Evolutionary conservation across 2,113 vertebrate species (phyloP), one percentile per base, ranked within the genome.

Genomic region (Archocentrus centrarchus): DNA sequence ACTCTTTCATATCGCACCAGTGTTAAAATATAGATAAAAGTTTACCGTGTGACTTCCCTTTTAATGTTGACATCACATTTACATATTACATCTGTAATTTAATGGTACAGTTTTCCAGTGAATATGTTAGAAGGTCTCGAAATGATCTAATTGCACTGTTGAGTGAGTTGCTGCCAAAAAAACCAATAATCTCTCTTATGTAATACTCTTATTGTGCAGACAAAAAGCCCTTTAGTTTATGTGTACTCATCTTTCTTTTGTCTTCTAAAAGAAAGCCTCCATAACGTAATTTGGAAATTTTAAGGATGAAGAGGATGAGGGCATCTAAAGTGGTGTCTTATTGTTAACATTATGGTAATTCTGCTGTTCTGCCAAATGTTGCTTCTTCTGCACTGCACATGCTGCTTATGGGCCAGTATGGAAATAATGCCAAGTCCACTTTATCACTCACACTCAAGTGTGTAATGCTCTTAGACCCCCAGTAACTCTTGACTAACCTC

Each of bases 401-500:
- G 15, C 50, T 79, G 79, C 59, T 79, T 81, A 79, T 85, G 59
- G 58, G 82, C 57, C 78, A 27, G 44, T 66, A 81, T 85, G 60
- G 66, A 70, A 75, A 37, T 83, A 85, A 82, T 63, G 77, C 75
- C 85, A 87, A 87, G 59, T 70, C 50, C 66, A 80, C 86, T 82
- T 87, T 83, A 89, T 91, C 77, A 86, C 81, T 86, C 81, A 92
- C 79, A 58, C 81, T 79, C 58, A 79, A 86, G 58, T 81, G 79
- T 80, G 61, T 88, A 87, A 87, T 83, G 70, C 60, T 85, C 66
- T 86, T 87, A 84, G 68, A 85, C 61, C 84, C 27, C 11, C 11
- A 85, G 82, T 89, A 83, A 82, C 86, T 86, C 84, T 87, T 84
- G 82, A 79, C 86, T 84, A 89, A 90, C 87, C 84, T 82, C 82